These are phyloP conservation scores for Morpho deidamia DNA, from an alignment of 2,888 invertebrate species.

Conservation along the genomic window DNA sequence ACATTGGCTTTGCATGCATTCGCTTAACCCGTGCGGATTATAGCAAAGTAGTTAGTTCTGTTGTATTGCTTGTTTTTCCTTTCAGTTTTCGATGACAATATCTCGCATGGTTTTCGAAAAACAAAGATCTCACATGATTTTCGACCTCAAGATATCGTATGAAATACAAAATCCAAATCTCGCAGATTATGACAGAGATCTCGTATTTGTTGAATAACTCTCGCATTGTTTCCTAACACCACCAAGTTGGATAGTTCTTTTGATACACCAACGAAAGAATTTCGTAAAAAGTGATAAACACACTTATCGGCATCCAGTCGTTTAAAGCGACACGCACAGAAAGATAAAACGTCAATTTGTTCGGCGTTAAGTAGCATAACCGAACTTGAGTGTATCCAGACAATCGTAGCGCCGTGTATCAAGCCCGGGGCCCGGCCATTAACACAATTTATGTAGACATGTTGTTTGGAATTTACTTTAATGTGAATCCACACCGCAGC, in stretches of 20 bases:
- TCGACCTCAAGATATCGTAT: too few relatives aligned
- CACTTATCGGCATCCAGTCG: background rate
- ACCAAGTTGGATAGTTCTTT: background rate
- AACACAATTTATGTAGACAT: slow-evolving; percentile 64
- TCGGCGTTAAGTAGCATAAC: background rate
- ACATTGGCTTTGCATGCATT: too few relatives aligned
- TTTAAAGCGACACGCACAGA: background rate
- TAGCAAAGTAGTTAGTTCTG: too few relatives aligned
- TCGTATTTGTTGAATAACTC: background rate
- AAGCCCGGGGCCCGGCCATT: slow-evolving; percentile 41
- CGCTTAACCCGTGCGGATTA: too few relatives aligned
- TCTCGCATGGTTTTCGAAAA: too few relatives aligned
- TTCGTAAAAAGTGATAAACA: background rate
- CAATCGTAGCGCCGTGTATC: slow-evolving; percentile 14
- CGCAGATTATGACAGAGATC: background rate
- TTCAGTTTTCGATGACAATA: too few relatives aligned
- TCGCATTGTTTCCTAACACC: background rate
- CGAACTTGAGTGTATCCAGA: slow-evolving; percentile 6
- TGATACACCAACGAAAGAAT: background rate
- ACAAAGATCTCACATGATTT: too few relatives aligned
- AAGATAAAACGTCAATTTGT: slow-evolving; percentile 4
- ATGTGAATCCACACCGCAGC: slow-evolving; percentile 52
- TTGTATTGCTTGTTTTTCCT: too few relatives aligned
- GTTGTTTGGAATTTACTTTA: slow-evolving; percentile 69
- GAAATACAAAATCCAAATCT: too few relatives aligned